Base-by-base conservation (phyloP, 1,140 invertebrate genomes). In the Panagrolaimus sp. region DNA sequence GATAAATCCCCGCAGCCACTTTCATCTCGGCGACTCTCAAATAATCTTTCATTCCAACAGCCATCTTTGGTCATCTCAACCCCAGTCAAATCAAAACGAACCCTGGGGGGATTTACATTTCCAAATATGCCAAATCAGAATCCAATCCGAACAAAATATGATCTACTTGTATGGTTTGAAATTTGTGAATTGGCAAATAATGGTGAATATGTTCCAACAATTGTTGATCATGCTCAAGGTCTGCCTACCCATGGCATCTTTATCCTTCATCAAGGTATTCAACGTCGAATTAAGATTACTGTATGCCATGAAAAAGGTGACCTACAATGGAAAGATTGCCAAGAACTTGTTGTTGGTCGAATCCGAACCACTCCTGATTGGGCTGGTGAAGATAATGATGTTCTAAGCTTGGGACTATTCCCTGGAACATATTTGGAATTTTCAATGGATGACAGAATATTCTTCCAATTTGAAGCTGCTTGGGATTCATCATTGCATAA, bases 401-500 rank as follows among this genome's bases (percentile, higher is more conserved):
- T 98, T 0, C 86, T 98, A n/a, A 97, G 94, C 0, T 87, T 99
- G 44, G 94, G 92, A 14, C 86, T 98, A 4, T 97, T 98, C 86
- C 93, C 94, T 7, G 93, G 94, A n/a, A 94, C 96, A 83, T 90
- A 92, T 76, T 84, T 98, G 1, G 91, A 95, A 81, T 88, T 91
- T 73, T 89, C 89, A 63, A 91, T 92, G 44, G 94, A 98, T 84
- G 93, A 97, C 80, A 83, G 86, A 69, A 89, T 89, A 38, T 92
- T 95, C 84, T 96, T 92, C 84, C 88, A 95, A 77, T 99, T 98
- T 83, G 96, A 99, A 86, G 96, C 95, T 0, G 94, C 96, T 0
- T 99, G 96, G 96, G 96, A 99, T 84, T 95, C 92, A 79, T 98
- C 95, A 47, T 87, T 98, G 65, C 96, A 99, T 85, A 98, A 98